These are phyloP conservation scores for Eurypyga helias DNA, from an alignment of 2,113 vertebrate genomes.

Conservation along the genomic window DNA sequence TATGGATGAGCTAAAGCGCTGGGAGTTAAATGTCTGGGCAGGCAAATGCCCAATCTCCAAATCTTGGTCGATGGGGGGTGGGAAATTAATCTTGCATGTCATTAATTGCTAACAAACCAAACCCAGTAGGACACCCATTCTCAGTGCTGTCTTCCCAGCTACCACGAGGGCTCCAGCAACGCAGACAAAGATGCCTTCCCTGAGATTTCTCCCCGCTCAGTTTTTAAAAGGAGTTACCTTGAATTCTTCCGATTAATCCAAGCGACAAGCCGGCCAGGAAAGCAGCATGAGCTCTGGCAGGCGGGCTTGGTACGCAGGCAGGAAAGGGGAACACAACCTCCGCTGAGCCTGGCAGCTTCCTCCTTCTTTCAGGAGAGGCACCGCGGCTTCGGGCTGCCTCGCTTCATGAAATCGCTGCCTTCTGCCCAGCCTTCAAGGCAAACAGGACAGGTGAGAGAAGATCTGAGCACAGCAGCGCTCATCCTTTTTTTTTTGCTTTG, in stretches of 20 bases:
- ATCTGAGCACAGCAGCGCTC: background rate
- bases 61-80: background rate
- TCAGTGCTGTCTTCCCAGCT: background rate
- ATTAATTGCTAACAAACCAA: background rate
- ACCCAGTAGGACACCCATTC: background rate
- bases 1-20: background rate
- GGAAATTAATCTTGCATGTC: background rate
- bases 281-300: background rate
- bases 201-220: background rate
- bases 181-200: background rate
- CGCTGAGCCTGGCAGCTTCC: background rate
- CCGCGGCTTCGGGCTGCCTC: background rate
- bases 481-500: no score
- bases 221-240: constrained; percentile 17
- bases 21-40: background rate
- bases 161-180: fast-evolving
- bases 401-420: constrained; percentile 36
- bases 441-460: constrained; percentile 24
- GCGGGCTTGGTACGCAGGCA: background rate
- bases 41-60: background rate
- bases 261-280: background rate
- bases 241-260: background rate
- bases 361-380: constrained; percentile 9
- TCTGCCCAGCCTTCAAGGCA: constrained; percentile 54
- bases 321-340: background rate